A percentile compares a stretch with the other conserved stretches of the same genome.
phyloP scores from a whole-genome alignment of 2,797 vertebrate genomes.

The Erethizon dorsatum region DNA sequence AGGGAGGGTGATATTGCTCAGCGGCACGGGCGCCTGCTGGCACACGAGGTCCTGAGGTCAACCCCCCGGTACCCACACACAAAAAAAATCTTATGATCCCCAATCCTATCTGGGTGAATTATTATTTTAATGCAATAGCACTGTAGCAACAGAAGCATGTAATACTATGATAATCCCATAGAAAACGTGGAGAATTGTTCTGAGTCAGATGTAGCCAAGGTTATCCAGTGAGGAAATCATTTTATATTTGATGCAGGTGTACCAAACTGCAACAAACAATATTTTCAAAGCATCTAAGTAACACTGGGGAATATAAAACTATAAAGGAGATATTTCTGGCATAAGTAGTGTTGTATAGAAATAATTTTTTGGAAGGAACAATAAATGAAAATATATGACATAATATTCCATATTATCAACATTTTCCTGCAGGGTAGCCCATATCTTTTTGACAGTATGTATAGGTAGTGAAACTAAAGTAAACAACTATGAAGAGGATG shows the following conservation, averaged over 20 bases:
- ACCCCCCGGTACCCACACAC: too few relatives aligned
- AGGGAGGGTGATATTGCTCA: too few relatives aligned
- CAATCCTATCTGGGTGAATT: constrained; percentile 58
- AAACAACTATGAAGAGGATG: neutral
- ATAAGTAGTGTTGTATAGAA: constrained; percentile 53
- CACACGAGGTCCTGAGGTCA: too few relatives aligned
- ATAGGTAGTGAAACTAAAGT: neutral
- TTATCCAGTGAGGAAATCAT: constrained; percentile 77
- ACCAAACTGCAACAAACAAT: constrained; percentile 48
- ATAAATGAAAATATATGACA: constrained; percentile 63
- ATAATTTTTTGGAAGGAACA: neutral
- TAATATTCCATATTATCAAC: neutral
- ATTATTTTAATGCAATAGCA: constrained; percentile 77
- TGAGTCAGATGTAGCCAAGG: constrained; percentile 63
- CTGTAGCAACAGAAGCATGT: constrained; percentile 68
- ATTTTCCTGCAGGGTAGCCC: constrained; percentile 34
- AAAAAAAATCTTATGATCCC: constrained; percentile 60
- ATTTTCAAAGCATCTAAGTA: constrained; percentile 55
- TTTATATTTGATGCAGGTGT: constrained; percentile 71
- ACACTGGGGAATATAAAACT: constrained; percentile 54
- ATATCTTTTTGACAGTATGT: neutral
- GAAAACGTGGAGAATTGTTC: constrained; percentile 75
- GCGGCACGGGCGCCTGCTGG: too few relatives aligned
- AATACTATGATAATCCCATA: constrained; percentile 76
- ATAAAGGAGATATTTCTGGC: constrained; percentile 48